Conservation (phyloP, 2,797 vertebrate species). For the Trachops cirrhosus region DNA sequence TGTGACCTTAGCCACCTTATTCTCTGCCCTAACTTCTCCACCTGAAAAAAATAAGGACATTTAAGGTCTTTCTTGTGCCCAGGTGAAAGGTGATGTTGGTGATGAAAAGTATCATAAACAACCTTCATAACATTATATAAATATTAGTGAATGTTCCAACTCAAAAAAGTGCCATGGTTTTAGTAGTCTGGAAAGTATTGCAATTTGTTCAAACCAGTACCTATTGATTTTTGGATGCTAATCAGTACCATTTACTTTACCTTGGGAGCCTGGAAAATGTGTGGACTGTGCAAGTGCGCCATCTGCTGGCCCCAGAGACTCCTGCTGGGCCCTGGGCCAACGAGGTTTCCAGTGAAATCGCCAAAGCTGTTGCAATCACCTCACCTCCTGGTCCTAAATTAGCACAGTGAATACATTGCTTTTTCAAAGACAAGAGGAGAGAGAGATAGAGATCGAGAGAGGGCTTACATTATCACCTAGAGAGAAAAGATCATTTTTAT, state of each 20-base stretch:
- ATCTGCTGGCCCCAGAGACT: conserved; percentile 73
- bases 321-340: no score
- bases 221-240: conserved; percentile 15
- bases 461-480: not conserved
- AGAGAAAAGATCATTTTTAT: not conserved
- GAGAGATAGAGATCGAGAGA: not conserved
- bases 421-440: not conserved
- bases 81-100: not conserved
- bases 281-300: conserved; percentile 80
- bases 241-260: not conserved
- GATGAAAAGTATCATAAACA: not conserved
- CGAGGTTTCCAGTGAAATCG: not conserved
- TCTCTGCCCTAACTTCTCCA: not conserved
- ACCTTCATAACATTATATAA: not conserved
- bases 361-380: not conserved
- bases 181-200: conserved; percentile 44
- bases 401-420: not conserved
- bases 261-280: not conserved
- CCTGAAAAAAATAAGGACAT: not conserved
- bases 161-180: conserved; percentile 6
- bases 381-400: not conserved
- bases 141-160: not conserved
- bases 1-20: not conserved
- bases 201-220: conserved; percentile 17
- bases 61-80: not conserved